Evolutionary conservation across 2,888 invertebrate genomes (phyloP).

Genomic region (Agriotes lineatus): DNA sequence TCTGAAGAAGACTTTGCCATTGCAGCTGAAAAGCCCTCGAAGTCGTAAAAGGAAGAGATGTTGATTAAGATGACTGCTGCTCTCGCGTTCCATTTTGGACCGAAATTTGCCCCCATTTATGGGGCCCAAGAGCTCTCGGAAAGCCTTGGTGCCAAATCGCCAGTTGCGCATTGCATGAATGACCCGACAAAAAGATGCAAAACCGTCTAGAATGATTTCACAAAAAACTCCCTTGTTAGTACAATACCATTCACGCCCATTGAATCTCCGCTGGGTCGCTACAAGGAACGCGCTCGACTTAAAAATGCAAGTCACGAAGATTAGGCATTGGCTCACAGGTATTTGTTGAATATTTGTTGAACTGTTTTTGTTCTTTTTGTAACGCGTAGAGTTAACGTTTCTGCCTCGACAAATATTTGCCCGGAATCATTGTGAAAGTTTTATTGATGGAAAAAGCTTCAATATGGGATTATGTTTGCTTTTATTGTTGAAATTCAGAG

Average conservation of each 20-base stretch:
- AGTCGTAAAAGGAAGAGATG: constrained; percentile 18
- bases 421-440: constrained; percentile 13
- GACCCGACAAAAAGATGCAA: constrained; percentile 10
- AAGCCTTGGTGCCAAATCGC: background rate
- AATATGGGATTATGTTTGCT: constrained; percentile 14
- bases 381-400: constrained; percentile 37
- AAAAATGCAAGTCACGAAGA: constrained; percentile 44
- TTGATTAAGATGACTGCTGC: constrained; percentile 29
- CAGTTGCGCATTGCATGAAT: background rate
- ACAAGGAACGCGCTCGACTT: constrained; percentile 35
- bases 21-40: constrained; percentile 18
- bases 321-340: constrained; percentile 38
- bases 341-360: constrained; percentile 40
- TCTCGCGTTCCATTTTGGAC: constrained; percentile 5
- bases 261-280: constrained; percentile 29
- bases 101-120: background rate
- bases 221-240: constrained; percentile 37
- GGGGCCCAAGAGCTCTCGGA: no score
- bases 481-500: background rate
- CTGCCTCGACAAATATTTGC: constrained; percentile 35
- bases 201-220: constrained; percentile 39
- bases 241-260: constrained; percentile 43
- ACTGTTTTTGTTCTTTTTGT: constrained; percentile 33
- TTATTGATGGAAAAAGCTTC: constrained; percentile 11
- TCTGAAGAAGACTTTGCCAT: constrained; percentile 33